Conservation (phyloP, 2,888 invertebrate genomes). For the Melieria picta region DNA sequence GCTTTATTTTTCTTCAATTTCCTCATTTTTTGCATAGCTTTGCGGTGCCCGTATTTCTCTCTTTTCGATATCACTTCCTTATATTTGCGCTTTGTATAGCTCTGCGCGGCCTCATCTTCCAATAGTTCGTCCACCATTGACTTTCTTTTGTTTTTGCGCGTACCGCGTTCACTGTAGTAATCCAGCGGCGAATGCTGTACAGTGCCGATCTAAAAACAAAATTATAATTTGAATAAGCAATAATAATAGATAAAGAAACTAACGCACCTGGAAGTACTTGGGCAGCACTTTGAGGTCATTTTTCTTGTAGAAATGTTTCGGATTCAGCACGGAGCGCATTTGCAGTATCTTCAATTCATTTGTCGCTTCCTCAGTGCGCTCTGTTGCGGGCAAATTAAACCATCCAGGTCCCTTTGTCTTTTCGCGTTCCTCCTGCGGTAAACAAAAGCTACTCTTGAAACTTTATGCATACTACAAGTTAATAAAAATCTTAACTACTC, state of each 20-base stretch:
- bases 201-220: conserved; percentile 73
- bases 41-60: conserved; percentile 76
- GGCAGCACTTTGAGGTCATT: conserved; percentile 87
- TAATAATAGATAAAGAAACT: conserved; percentile 4
- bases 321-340: conserved; percentile 92
- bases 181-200: conserved; percentile 88
- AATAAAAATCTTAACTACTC: not conserved
- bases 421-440: conserved; percentile 73
- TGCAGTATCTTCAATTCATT: conserved; percentile 89
- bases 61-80: conserved; percentile 77
- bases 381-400: conserved; percentile 90
- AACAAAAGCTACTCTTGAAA: not conserved
- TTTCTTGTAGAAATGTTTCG: conserved; percentile 94
- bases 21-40: conserved; percentile 79
- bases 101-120: conserved; percentile 86
- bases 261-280: conserved; percentile 88
- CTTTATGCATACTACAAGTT: not conserved
- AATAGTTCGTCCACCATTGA: conserved; percentile 94
- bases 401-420: conserved; percentile 88
- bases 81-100: conserved; percentile 83
- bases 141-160: conserved; percentile 86
- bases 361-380: conserved; percentile 87
- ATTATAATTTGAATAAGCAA: conserved; percentile 29
- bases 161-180: conserved; percentile 84
- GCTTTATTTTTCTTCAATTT: conserved; percentile 66